Percentiles rank a stretch among this genome's conserved stretches.
These are phyloP conservation scores for Oligia latruncula DNA, from an alignment of 2,888 invertebrate species.

Conservation along the genomic window DNA sequence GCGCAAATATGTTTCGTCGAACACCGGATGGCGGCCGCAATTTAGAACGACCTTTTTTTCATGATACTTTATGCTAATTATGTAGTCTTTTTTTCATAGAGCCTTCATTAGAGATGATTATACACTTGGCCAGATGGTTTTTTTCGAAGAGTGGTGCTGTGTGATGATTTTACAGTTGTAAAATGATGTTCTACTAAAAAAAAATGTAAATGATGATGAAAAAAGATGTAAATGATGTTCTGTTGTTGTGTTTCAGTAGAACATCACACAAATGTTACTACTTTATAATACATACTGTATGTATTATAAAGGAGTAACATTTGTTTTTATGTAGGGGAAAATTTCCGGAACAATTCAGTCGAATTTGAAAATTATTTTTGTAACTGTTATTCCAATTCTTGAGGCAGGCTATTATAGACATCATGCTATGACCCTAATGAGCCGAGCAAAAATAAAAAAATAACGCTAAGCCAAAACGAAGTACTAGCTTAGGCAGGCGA, in stretches of 20 bases:
- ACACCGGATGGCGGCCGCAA: conserved; percentile 73
- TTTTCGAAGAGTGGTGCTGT: not conserved
- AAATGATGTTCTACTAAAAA: too few species aligned
- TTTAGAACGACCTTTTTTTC: conserved; percentile 68
- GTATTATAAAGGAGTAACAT: too few species aligned
- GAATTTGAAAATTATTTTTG: not conserved
- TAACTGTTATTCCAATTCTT: not conserved
- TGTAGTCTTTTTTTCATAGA: conserved; percentile 35
- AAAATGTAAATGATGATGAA: too few species aligned
- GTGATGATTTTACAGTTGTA: not conserved
- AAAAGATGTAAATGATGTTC: too few species aligned
- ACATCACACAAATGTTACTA: too few species aligned
- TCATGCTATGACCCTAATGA: not conserved
- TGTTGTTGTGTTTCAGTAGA: too few species aligned
- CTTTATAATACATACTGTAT: too few species aligned
- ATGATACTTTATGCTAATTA: conserved; percentile 56
- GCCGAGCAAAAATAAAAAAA: not conserved
- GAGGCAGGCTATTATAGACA: not conserved
- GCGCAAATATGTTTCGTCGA: conserved; percentile 82
- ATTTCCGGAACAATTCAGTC: not conserved
- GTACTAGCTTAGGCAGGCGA: too few species aligned
- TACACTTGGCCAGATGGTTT: not conserved
- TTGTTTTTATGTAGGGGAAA: not conserved
- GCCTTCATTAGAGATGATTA: conserved; percentile 37
- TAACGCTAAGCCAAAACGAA: not conserved